Percentiles rank a stretch among this genome's conserved stretches.
phyloP scores from a whole-genome alignment of 2,888 invertebrate genomes.

The Eupelmus urozonus region DNA sequence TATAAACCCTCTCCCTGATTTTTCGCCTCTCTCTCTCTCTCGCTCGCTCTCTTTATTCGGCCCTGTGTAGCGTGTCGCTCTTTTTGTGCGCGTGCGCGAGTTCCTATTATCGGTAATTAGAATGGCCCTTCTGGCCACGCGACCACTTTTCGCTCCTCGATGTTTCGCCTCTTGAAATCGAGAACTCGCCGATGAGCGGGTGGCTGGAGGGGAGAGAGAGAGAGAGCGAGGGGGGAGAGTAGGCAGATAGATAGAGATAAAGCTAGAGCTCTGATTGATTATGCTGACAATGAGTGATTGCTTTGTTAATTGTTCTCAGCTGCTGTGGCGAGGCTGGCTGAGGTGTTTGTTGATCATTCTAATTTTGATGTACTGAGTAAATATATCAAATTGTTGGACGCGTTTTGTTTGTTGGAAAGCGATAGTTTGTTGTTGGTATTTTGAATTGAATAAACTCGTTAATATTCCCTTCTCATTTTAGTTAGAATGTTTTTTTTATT shows the following conservation, averaged over 20 bases:
- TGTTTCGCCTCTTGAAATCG: constrained; percentile 40
- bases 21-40: constrained; percentile 19
- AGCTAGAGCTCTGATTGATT: constrained; percentile 17
- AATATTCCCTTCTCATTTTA: too few relatives aligned
- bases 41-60: neutral
- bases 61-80: neutral
- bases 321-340: too few relatives aligned
- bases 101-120: constrained; percentile 70
- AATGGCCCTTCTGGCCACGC: constrained; percentile 75
- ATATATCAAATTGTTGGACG: neutral
- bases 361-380: neutral
- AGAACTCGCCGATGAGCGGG: constrained; percentile 7
- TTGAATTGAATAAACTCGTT: too few relatives aligned
- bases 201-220: neutral
- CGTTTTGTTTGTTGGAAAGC: too few relatives aligned
- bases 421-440: too few relatives aligned
- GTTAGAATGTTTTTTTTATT: too few relatives aligned
- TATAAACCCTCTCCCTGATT: constrained; percentile 66
- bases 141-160: constrained; percentile 69
- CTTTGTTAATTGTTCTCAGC: constrained; percentile 3
- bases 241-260: neutral
- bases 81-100: neutral
- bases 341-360: constrained; percentile 8
- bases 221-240: neutral
- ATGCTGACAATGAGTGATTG: constrained; percentile 16